Base-by-base conservation (phyloP, 2,888 invertebrate genomes). In the Saturnia japonica region DNA sequence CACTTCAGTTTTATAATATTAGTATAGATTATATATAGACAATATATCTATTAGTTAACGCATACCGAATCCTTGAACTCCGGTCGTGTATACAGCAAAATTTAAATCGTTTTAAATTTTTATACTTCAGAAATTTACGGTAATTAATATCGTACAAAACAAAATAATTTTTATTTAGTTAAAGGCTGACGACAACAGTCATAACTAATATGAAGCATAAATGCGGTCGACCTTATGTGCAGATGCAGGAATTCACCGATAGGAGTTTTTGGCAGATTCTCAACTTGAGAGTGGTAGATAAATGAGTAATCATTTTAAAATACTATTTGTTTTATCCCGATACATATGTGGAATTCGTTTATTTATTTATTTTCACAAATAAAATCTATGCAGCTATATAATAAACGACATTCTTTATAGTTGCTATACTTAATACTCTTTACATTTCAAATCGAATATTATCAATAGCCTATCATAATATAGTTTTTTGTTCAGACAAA, bases 401-500 rank as follows among this genome's bases (percentile, higher is more conserved):
- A 34, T 34, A 6, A 34, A 34, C 34, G 2, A 2, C 6, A 34
- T 34, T 34, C 34, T 4, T 6, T 34, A 6, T 34, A 34, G 34
- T 2, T 34, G 34, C 34, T 34, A 34, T 34, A n/a, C n/a, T n/a
- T n/a, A 34, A 57, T 57, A 57, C n/a, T 25, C 57, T 40, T 11
- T 28, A 60, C 25, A 19, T 19, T 22, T 64, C n/a, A 40, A 60
- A 64, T 64, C 40, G 11, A 40, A n/a, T 7, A 64, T 40, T 64
- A 54, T 16, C 34, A 34, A 34, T 34, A 70, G 54, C 43, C 40
- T 54, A 66, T 22, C 64, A 43, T 68, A 60, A 34, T 54, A 51
- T 67, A 57, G 22, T 28, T 51, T 67, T 69, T 64, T 69, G 45
- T 45, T 64, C 9, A 25, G 14, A 57, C 43, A 71, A 80, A 79